phyloP scores from a whole-genome alignment of 2,113 vertebrate genomes.

The Anoura caudifer region DNA sequence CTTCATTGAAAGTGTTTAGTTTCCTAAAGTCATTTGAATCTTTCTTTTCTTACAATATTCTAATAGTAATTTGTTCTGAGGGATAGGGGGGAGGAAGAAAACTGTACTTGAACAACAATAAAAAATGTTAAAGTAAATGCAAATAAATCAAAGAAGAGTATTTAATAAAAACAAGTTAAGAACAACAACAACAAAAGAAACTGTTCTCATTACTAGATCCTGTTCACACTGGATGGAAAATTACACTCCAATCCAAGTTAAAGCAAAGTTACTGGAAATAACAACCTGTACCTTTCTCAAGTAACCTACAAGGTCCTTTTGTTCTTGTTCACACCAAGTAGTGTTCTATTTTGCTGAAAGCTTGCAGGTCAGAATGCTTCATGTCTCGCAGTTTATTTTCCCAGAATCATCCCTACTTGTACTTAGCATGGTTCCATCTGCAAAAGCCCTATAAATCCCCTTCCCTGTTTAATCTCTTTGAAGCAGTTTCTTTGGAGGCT shows the following conservation, averaged over 20 bases:
- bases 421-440: neutral
- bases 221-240: neutral
- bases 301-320: neutral
- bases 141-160: too few species aligned
- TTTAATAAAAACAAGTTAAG: too few species aligned
- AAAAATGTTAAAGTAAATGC: too few species aligned
- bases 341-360: neutral
- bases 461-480: slow-evolving; percentile 16
- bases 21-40: neutral
- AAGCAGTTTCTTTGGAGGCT: slow-evolving; percentile 37
- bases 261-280: neutral
- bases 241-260: neutral
- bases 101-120: too few species aligned
- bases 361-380: neutral
- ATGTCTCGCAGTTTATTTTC: neutral
- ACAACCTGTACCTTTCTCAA: neutral
- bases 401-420: neutral
- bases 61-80: neutral
- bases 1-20: neutral
- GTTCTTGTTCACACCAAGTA: neutral
- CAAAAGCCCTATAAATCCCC: neutral
- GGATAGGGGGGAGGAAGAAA: too few species aligned
- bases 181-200: too few species aligned
- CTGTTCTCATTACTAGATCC: neutral
- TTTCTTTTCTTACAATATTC: neutral